Evolutionary conservation across 2,113 vertebrate genomes (phyloP).

Genomic region (Paradoxurus hermaphroditus): DNA sequence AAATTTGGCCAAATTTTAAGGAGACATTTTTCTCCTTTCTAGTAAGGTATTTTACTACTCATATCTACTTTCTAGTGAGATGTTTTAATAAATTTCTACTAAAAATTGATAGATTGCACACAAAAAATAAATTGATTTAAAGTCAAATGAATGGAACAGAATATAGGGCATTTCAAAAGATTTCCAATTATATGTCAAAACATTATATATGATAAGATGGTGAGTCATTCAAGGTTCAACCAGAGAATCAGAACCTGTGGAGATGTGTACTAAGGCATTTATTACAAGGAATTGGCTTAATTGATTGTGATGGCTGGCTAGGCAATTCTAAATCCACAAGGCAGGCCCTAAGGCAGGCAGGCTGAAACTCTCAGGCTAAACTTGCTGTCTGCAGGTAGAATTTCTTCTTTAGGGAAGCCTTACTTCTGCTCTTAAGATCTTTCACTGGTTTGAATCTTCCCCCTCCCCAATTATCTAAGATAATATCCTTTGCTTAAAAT

Average conservation of each 20-base stretch:
- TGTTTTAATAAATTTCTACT: neutral
- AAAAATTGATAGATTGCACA: neutral
- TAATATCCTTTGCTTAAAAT: neutral
- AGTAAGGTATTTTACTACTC: neutral
- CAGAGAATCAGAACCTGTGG: neutral
- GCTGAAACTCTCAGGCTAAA: neutral
- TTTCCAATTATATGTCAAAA: neutral
- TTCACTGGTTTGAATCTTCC: neutral
- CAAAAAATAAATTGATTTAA: neutral
- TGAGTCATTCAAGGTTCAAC: neutral
- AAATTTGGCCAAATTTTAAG: neutral
- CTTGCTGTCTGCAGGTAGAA: neutral
- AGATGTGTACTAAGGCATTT: neutral
- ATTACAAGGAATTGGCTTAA: neutral
- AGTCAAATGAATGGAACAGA: neutral
- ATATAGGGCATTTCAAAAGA: neutral
- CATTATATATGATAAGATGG: neutral
- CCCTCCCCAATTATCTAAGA: neutral
- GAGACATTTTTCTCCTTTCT: neutral
- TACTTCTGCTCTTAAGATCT: neutral
- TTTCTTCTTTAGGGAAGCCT: neutral
- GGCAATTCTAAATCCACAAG: neutral
- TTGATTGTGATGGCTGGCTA: neutral
- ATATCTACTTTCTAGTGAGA: neutral
- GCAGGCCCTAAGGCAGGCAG: neutral